Base-by-base conservation (phyloP, 2,888 invertebrate species). In the Mamestra brassicae region DNA sequence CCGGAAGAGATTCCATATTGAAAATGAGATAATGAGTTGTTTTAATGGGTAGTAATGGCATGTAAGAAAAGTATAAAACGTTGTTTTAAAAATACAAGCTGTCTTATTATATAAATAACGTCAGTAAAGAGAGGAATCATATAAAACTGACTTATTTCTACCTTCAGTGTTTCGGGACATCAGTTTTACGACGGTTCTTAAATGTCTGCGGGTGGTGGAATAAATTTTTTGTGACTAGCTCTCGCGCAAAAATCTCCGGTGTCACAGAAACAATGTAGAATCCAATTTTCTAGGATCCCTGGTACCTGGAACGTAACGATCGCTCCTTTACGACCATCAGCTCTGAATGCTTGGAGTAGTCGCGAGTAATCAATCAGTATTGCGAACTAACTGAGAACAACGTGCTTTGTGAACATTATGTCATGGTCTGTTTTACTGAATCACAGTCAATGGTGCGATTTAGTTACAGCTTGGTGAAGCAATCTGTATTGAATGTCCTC, bases 241-340 rank as follows among this genome's bases (percentile, higher is more conserved):
- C 78, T 83, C 82, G 84, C 74, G 84, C 87, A 76, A 88, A 89
- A 88, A 89, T 86, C 87, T 87, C 87, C 86, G 82, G 85, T 87
- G 76, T 76, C 78, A 76, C 78, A 75, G 90, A 89, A 88, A 92
- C 92, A 93, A 91, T 91, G 92, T 93, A 89, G 89, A 92, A 93
- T 90, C 90, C 90, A 92, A 93, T 93, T 92, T 91, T 88, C 90
- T 88, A 86, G 78, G 86, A 86, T 88, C 88, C 87, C 84, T 71
- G 72, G 84, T 86, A 63, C 66, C 54, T 47, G 76, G 61, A 70
- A 79, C 85, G 85, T 88, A 89, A 91, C 87, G 87, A 87, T 84
- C 80, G 85, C 81, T 85, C 68, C 90, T 92, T 92, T 91, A 92
- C 89, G 89, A 88, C 85, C 83, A 88, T 87, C 78, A 84, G 58